phyloP scores from a whole-genome alignment of 2,797 vertebrate genomes.

The Parambassis ranga region DNA sequence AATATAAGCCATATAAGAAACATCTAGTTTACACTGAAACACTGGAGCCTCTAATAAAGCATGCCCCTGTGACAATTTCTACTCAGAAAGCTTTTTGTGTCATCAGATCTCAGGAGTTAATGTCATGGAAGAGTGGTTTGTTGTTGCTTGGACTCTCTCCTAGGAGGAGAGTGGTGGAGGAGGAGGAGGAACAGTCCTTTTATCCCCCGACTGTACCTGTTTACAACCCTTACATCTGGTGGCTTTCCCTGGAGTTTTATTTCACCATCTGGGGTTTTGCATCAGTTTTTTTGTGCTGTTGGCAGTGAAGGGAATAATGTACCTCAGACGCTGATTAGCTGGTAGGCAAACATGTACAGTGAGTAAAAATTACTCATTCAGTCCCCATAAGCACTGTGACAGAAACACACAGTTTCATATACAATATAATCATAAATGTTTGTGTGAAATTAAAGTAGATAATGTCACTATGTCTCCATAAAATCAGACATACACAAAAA shows the following conservation, averaged over 20 bases:
- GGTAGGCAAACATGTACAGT: no score
- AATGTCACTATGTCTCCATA: no score
- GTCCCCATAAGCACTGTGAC: no score
- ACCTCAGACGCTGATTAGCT: no score
- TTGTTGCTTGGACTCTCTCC: constrained; percentile 9
- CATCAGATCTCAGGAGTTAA: constrained; percentile 10
- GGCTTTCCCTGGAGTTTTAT: neutral
- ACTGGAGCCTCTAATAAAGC: neutral
- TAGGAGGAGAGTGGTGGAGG: neutral
- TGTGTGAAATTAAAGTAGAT: no score
- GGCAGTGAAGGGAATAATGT: neutral
- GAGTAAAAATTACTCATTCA: no score
- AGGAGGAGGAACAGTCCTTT: neutral
- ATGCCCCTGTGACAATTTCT: neutral
- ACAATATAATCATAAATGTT: no score
- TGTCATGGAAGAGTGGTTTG: constrained; percentile 32
- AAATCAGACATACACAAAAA: no score
- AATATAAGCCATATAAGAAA: neutral
- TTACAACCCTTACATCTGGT: neutral
- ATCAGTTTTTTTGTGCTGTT: neutral
- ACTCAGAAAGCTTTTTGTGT: constrained; percentile 1
- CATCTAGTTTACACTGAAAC: neutral
- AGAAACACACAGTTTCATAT: no score
- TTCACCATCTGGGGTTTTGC: neutral
- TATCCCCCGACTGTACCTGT: neutral